Evolutionary conservation across 2,888 invertebrate genomes (phyloP).

Genomic region (Pherbina coryleti): DNA sequence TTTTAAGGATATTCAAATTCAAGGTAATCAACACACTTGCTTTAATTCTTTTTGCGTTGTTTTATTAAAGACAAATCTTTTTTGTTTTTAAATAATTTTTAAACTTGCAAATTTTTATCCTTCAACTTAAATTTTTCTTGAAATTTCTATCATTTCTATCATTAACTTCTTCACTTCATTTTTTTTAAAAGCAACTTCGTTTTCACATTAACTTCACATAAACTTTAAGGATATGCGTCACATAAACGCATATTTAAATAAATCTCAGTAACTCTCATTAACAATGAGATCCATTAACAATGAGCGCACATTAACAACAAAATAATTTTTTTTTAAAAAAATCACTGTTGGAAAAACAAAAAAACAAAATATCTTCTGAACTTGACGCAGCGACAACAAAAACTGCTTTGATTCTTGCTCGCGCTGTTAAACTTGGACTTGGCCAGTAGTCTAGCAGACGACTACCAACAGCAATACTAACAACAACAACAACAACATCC

Average conservation of each 20-base stretch:
- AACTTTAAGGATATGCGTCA: too few relatives aligned
- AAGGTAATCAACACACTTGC: not conserved
- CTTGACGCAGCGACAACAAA: slow-evolving; percentile 19
- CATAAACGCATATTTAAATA: too few relatives aligned
- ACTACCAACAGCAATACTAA: not conserved
- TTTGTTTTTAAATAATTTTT: not conserved
- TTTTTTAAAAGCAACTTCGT: not conserved
- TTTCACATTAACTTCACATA: not conserved
- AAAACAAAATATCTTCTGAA: not conserved
- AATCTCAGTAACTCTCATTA: too few relatives aligned
- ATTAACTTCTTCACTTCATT: too few relatives aligned
- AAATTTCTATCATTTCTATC: not conserved
- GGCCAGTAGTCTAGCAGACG: not conserved
- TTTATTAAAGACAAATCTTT: not conserved
- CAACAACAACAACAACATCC: not conserved
- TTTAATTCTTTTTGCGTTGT: not conserved
- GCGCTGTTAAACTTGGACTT: slow-evolving; percentile 28
- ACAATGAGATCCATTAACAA: not conserved
- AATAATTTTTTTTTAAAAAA: not conserved
- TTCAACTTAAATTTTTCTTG: not conserved
- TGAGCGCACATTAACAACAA: not conserved
- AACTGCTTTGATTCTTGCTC: slow-evolving; percentile 27
- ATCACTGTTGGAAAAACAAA: not conserved
- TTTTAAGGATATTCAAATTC: not conserved
- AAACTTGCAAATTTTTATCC: not conserved